A percentile compares a stretch with the other conserved stretches of the same genome.
Conservation (phyloP, 2,888 invertebrate genomes). For the Nephrotoma appendiculata region DNA sequence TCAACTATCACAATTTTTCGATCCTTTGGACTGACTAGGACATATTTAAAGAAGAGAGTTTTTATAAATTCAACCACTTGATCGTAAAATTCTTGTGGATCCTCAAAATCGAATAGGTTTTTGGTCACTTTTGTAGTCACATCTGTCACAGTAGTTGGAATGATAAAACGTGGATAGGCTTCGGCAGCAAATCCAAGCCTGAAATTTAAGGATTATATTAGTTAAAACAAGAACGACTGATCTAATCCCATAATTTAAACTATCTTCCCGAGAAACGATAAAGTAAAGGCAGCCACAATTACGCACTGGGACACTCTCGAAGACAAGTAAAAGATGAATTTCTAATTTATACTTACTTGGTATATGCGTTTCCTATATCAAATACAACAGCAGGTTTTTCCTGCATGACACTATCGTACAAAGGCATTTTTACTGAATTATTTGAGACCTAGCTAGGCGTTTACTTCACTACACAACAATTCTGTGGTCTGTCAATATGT, state of each 20-base stretch:
- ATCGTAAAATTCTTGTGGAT: constrained; percentile 61
- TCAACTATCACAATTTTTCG: constrained; percentile 84
- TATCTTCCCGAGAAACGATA: no score
- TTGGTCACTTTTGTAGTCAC: constrained; percentile 43
- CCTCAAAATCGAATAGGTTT: constrained; percentile 47
- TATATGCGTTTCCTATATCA: constrained; percentile 82
- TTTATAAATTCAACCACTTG: constrained; percentile 80
- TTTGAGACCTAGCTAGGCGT: background rate
- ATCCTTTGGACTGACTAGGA: constrained; percentile 86
- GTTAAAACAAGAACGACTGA: background rate
- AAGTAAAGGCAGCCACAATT: background rate
- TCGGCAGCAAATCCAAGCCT: constrained; percentile 91
- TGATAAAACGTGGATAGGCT: constrained; percentile 72
- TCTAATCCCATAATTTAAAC: background rate
- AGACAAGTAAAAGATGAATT: no score
- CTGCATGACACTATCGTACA: constrained; percentile 70
- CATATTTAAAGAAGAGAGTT: constrained; percentile 69
- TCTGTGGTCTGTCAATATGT: background rate
- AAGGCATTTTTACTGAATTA: constrained; percentile 38
- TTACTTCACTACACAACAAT: background rate
- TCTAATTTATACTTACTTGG: constrained; percentile 53
- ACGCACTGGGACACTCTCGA: background rate
- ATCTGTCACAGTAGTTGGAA: constrained; percentile 61
- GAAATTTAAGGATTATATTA: constrained; percentile 14
- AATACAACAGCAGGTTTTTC: constrained; percentile 83